Base-by-base conservation (phyloP, 2,797 vertebrate genomes). In the Clarias fuscus region DNA sequence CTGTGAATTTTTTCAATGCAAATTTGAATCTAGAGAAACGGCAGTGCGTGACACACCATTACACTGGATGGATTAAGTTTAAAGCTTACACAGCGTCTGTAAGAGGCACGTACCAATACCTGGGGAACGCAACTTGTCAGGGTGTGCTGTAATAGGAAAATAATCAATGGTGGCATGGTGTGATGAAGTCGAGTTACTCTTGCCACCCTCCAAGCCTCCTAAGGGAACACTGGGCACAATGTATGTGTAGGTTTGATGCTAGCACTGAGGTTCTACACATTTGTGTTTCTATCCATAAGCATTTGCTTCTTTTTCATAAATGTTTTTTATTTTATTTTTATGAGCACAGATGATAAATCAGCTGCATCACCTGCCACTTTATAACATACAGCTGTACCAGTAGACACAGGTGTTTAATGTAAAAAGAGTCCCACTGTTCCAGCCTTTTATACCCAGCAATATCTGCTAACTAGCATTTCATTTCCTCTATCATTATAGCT, bases 1-100 rank as follows among this genome's bases (percentile, higher is more conserved):
- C 85, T 86, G 83, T 30, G 59, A 56, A 79, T 73, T 58, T 62
- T 79, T 37, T 80, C 64, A 81, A 73, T 48, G 78, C 61, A 65
- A 81, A 81, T 81, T n/a, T 27, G 15, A 81, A 27, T n/a, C 17
- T 40, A 10, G 40, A 43, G 24, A 18, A 65, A 81, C 27, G 61
- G 61, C 61, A 7, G 37, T 43, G 48, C 27, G 40, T 65, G 78
- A 81, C 40, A 48, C 78, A 48, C 40, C 78, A 81, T 81, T 81
- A 48, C 61, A 18, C 61, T 6, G 24, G 24, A 65, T 40, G 48
- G 61, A 81, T 81, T 43, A 62, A 27, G 61, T 65, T 81, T 81
- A 65, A 43, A 81, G 78, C 48, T 65, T 65, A 27, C 18, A 37
- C 78, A 65, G 10, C 61, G 24, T 48, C 22, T 48, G 61, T 8